Evolutionary conservation across 2,797 vertebrate species (phyloP).

Genomic region (Gobio occitaniae): DNA sequence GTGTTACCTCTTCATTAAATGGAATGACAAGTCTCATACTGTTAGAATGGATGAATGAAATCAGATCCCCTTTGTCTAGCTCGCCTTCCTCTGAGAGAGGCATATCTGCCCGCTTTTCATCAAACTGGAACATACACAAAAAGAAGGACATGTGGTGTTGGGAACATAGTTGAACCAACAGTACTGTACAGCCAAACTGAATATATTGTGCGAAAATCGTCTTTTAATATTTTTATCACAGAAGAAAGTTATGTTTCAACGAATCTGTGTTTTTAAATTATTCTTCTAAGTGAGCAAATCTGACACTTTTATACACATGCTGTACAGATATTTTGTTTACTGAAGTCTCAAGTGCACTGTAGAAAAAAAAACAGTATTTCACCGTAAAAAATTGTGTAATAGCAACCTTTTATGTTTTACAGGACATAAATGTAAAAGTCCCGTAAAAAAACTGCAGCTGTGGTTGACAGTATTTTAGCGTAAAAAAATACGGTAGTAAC

Average conservation of each 20-base stretch:
- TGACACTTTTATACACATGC: background rate
- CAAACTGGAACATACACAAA: conserved; percentile 78
- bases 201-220: background rate
- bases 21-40: conserved; percentile 85
- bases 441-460: too few relatives aligned
- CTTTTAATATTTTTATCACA: background rate
- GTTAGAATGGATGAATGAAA: conserved; percentile 80
- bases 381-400: too few relatives aligned
- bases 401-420: too few relatives aligned
- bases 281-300: background rate
- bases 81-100: conserved; percentile 70
- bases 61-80: conserved; percentile 75
- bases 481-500: too few relatives aligned
- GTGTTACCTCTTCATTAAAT: conserved; percentile 82
- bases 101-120: conserved; percentile 84
- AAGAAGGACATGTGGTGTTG: background rate
- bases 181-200: background rate
- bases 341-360: background rate
- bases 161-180: background rate
- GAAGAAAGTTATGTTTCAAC: background rate
- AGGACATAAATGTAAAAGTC: too few relatives aligned
- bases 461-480: too few relatives aligned
- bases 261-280: background rate
- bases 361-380: too few relatives aligned
- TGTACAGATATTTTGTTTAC: background rate